Evolutionary conservation across 2,888 invertebrate genomes (phyloP).

Genomic region (Pollenia angustigena): DNA sequence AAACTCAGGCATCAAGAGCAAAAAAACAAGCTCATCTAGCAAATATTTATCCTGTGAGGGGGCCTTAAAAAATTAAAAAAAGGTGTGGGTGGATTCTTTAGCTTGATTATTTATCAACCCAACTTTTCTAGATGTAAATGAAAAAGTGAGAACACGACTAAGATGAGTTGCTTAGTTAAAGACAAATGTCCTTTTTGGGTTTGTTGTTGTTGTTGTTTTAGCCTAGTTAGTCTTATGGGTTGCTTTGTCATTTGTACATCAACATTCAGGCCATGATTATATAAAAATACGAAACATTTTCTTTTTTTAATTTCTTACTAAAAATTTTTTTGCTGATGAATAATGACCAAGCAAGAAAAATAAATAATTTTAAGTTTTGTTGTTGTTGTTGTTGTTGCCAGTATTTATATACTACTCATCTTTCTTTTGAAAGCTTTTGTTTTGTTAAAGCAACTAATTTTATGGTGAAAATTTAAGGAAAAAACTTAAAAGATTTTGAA

Average conservation of each 20-base stretch:
- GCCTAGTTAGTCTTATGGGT: conserved; percentile 64
- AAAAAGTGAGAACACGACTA: conserved; percentile 30
- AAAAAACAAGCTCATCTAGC: conserved; percentile 60
- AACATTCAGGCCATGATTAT: conserved; percentile 69
- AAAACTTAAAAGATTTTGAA: not conserved
- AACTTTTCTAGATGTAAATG: conserved; percentile 28
- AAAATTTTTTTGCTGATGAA: conserved; percentile 61
- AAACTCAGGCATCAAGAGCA: conserved; percentile 45
- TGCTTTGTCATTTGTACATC: conserved; percentile 68
- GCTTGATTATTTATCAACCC: conserved; percentile 66
- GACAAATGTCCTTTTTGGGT: conserved; percentile 31
- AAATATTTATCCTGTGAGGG: conserved; percentile 58
- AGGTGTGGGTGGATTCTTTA: conserved; percentile 58
- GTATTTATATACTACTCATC: not conserved
- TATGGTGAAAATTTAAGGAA: not conserved
- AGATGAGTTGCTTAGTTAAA: conserved; percentile 72
- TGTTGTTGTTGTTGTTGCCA: not conserved
- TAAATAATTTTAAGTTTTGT: conserved; percentile 47
- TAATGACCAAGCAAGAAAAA: conserved; percentile 66
- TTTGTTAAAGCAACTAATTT: not conserved
- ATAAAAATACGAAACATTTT: conserved; percentile 34
- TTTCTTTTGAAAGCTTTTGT: not conserved
- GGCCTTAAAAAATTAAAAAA: conserved; percentile 2
- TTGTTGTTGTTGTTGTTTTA: conserved; percentile 17
- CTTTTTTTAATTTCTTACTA: conserved; percentile 36